Conservation (phyloP, 2,888 invertebrate genomes). For the Dasypolia templi region DNA sequence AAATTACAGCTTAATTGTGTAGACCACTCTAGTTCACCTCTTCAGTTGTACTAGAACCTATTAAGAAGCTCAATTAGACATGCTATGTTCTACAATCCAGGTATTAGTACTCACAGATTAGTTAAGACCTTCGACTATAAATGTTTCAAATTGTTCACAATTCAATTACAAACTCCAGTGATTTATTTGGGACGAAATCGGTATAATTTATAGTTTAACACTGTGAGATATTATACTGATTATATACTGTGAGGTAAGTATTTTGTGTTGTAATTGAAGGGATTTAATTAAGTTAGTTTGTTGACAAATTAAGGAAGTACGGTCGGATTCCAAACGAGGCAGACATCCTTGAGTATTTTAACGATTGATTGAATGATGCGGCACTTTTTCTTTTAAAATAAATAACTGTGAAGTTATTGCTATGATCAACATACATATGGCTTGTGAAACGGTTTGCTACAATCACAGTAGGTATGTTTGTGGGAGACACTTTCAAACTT, state of each 20-base stretch:
- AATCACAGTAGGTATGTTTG: background rate
- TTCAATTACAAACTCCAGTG: constrained; percentile 53
- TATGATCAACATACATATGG: background rate
- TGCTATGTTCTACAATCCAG: background rate
- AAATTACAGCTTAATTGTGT: constrained; percentile 30
- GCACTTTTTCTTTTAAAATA: background rate
- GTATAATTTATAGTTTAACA: constrained; percentile 31
- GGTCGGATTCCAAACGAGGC: background rate
- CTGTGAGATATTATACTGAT: constrained; percentile 6
- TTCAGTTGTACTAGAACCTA: background rate
- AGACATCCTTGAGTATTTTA: background rate
- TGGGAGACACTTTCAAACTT: background rate
- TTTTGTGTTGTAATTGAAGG: constrained; percentile 6
- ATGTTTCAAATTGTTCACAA: constrained; percentile 42
- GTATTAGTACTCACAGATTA: constrained; percentile 10
- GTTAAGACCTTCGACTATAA: background rate
- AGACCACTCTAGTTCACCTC: constrained; percentile 12
- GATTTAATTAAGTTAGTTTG: constrained; percentile 50
- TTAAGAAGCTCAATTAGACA: constrained; percentile 14
- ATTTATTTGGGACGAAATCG: constrained; percentile 45
- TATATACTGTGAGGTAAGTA: constrained; percentile 4
- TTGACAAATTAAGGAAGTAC: constrained; percentile 17
- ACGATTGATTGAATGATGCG: background rate
- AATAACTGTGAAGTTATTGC: background rate
- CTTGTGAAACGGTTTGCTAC: background rate